Evolutionary conservation across 2,888 invertebrate species (phyloP).

Genomic region (Urechis unicinctus): DNA sequence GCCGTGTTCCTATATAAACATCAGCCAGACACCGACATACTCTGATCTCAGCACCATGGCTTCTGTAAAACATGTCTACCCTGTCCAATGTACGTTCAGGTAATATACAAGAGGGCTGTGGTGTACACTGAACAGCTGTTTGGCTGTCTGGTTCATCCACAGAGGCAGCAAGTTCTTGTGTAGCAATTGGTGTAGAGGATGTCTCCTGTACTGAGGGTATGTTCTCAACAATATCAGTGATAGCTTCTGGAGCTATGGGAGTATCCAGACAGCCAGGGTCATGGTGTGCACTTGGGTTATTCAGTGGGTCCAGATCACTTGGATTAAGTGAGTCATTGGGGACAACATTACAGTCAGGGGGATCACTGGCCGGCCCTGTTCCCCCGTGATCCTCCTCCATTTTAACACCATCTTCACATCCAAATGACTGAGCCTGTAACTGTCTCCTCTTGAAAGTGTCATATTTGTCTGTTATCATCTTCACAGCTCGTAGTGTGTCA

Average conservation of each 20-base stretch:
- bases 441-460: constrained; percentile 17
- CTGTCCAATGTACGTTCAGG: constrained; percentile 2
- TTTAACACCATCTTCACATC: constrained; percentile 2
- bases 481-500: constrained; percentile 20
- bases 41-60: constrained; percentile 5
- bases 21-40: constrained; percentile 14
- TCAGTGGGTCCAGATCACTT: background rate
- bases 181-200: background rate
- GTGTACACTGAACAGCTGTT: no score
- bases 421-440: constrained; percentile 15
- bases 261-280: no score
- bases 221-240: no score
- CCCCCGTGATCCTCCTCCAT: background rate
- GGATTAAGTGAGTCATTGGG: background rate
- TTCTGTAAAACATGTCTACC: constrained; percentile 15
- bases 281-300: no score
- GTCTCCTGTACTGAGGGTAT: no score
- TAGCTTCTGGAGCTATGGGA: background rate
- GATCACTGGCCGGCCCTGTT: background rate
- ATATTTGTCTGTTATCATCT: constrained; percentile 20
- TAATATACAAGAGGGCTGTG: no score
- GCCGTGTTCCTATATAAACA: background rate
- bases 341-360: no score
- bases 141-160: background rate
- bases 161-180: background rate